These are phyloP conservation scores for Noctilio leporinus DNA, from an alignment of 2,113 vertebrate species.

Conservation along the genomic window DNA sequence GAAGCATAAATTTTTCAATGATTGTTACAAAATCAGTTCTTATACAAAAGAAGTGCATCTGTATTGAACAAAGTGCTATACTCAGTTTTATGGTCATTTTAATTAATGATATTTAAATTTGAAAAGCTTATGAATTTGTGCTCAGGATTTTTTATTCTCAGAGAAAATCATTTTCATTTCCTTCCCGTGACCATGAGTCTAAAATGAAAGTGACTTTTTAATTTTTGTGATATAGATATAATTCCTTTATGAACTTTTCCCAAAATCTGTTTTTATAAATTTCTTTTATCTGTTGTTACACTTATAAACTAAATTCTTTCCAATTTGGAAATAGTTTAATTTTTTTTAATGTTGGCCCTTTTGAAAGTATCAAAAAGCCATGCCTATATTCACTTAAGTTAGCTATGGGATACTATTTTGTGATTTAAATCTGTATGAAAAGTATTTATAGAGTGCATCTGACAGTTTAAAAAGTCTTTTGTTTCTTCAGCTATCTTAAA, in stretches of 20 bases:
- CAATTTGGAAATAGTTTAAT: neutral
- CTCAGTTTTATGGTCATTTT: neutral
- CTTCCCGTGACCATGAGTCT: neutral
- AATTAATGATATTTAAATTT: neutral
- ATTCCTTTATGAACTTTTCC: neutral
- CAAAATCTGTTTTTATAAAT: neutral
- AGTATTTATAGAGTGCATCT: too few species aligned
- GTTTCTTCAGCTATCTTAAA: conserved; percentile 31
- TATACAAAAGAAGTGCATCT: neutral
- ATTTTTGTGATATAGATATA: neutral
- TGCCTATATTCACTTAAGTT: neutral
- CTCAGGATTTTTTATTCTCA: neutral
- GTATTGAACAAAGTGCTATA: neutral
- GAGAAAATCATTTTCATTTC: conserved; percentile 5
- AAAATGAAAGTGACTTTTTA: neutral
- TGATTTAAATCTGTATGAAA: conserved; percentile 26
- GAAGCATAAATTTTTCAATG: neutral
- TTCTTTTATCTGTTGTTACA: neutral
- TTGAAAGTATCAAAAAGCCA: neutral
- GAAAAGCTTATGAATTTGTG: neutral
- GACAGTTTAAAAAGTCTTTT: neutral
- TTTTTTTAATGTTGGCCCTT: neutral
- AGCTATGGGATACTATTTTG: neutral
- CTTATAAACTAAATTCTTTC: conserved; percentile 28
- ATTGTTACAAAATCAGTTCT: neutral